Evolutionary conservation across 2,888 invertebrate genomes (phyloP).

Genomic region (Brachylomia viminalis): DNA sequence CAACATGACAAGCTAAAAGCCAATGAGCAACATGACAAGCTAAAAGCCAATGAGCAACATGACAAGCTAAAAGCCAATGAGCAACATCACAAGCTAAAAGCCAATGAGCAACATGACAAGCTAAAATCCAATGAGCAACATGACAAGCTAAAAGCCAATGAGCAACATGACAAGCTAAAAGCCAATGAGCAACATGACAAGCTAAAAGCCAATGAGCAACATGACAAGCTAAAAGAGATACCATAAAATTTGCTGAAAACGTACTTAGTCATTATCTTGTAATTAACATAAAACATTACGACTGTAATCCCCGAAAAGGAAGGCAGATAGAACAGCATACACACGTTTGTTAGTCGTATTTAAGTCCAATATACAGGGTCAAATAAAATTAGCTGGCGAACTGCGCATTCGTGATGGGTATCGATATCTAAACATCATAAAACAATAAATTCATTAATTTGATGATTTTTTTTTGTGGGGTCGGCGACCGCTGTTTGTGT

Average conservation of each 20-base stretch:
- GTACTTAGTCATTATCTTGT: not conserved
- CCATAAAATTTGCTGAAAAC: not conserved
- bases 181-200: constrained; percentile 8
- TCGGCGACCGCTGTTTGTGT: too few relatives aligned
- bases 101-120: constrained; percentile 7
- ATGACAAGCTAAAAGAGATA: constrained; percentile 2
- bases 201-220: not conserved
- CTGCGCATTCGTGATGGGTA: too few relatives aligned
- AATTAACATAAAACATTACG: not conserved
- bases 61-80: constrained; percentile 5
- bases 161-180: constrained; percentile 5
- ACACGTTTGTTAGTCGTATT: not conserved
- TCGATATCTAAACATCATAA: too few relatives aligned
- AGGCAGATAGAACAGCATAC: not conserved
- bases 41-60: constrained; percentile 6
- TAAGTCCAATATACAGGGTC: not conserved
- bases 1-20: too few relatives aligned
- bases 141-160: constrained; percentile 3
- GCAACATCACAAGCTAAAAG: too few relatives aligned
- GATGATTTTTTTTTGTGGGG: too few relatives aligned
- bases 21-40: constrained; percentile 9
- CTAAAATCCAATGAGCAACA: too few relatives aligned
- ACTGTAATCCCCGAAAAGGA: not conserved
- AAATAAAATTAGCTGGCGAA: too few relatives aligned
- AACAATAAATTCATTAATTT: too few relatives aligned